Conservation (phyloP, 2,113 vertebrate genomes). For the Muscicapa adusta region DNA sequence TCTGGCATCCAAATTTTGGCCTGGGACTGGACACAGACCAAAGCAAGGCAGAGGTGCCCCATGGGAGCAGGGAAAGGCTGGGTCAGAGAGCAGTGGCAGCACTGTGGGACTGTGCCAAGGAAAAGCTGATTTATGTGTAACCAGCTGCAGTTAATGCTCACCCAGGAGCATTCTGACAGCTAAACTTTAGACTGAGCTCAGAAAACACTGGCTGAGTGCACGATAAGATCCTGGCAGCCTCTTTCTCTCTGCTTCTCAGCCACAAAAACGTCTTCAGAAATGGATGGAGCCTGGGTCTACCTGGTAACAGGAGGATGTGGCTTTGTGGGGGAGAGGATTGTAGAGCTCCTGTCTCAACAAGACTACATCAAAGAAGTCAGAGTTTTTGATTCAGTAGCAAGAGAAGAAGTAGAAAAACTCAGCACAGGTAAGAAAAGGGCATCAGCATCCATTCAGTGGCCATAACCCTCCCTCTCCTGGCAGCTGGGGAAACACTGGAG, state of each 20-base stretch:
- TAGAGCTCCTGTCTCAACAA: conserved; percentile 29
- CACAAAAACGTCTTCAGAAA: background rate
- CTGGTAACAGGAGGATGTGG: conserved; percentile 61
- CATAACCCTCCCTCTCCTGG: background rate
- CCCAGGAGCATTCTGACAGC: background rate
- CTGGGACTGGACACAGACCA: background rate
- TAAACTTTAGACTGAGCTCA: background rate
- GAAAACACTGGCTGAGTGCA: background rate
- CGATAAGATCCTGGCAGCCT: background rate
- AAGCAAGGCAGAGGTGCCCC: background rate
- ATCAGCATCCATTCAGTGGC: background rate
- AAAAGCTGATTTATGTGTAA: background rate
- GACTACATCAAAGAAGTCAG: conserved; percentile 52
- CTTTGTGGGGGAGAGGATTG: conserved; percentile 23
- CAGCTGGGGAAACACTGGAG: background rate
- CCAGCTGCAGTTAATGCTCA: background rate
- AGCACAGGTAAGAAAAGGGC: conserved; percentile 34
- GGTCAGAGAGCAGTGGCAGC: background rate
- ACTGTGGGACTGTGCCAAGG: background rate
- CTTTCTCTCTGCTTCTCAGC: background rate
- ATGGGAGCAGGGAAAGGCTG: background rate
- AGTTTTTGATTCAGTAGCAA: conserved; percentile 33
- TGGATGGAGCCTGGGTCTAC: background rate
- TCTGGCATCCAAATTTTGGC: background rate
- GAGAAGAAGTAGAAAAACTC: background rate